Percentiles rank a stretch among this genome's conserved stretches.
These are phyloP conservation scores for Drosophila kokeensis DNA, from an alignment of 2,888 invertebrate species.

Conservation along the genomic window DNA sequence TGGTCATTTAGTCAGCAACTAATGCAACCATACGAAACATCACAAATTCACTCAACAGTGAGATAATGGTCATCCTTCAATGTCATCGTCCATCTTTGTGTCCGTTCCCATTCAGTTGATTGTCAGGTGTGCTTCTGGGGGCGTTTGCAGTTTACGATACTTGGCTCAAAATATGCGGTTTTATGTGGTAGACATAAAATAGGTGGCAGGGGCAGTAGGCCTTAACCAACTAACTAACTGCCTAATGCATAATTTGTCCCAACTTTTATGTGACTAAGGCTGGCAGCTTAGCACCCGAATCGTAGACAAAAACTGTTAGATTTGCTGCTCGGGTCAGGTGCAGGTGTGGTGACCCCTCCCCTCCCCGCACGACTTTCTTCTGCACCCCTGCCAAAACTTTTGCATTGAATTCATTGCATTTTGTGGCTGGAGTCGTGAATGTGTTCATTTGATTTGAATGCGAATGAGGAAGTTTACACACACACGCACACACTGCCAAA, in stretches of 20 bases:
- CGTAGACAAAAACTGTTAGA: slow-evolving; percentile 24
- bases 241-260: slow-evolving; percentile 80
- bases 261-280: slow-evolving; percentile 62
- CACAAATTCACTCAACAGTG: slow-evolving; percentile 49
- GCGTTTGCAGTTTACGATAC: slow-evolving; percentile 44
- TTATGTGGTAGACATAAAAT: slow-evolving; percentile 44
- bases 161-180: slow-evolving; percentile 43
- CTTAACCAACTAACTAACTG: slow-evolving; percentile 64
- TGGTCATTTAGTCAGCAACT: slow-evolving; percentile 32
- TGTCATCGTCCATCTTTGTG: slow-evolving; percentile 30
- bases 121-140: background rate
- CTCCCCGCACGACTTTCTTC: no score
- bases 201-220: slow-evolving; percentile 13
- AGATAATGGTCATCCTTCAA: slow-evolving; percentile 43
- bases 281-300: slow-evolving; percentile 40
- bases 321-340: slow-evolving; percentile 52
- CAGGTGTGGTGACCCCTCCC: slow-evolving; percentile 52
- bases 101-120: slow-evolving; percentile 23
- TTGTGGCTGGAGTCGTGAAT: slow-evolving; percentile 65
- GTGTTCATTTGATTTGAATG: slow-evolving; percentile 79
- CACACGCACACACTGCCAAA: slow-evolving; percentile 20
- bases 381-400: slow-evolving; percentile 49
- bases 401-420: slow-evolving; percentile 79
- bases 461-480: slow-evolving; percentile 31
- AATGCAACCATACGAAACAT: slow-evolving; percentile 59